These are phyloP conservation scores for Monopis laevigella DNA, from an alignment of 2,888 invertebrate species.

Conservation along the genomic window DNA sequence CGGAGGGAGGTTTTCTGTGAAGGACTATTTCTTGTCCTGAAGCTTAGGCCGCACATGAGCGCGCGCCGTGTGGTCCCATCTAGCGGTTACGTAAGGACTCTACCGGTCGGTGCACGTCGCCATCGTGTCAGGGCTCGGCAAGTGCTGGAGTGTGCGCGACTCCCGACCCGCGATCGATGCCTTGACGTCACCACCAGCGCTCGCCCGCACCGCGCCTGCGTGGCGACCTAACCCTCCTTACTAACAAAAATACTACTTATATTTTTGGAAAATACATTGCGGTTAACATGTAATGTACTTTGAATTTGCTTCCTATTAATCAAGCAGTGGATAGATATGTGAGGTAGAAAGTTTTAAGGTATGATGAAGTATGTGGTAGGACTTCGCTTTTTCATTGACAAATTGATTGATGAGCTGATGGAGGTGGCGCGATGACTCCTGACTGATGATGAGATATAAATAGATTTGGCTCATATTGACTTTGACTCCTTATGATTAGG, in stretches of 20 bases:
- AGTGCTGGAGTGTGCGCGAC: not conserved
- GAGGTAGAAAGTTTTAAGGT: too few species aligned
- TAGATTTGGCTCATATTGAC: too few species aligned
- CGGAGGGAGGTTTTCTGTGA: conserved; percentile 96
- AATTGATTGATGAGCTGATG: conserved; percentile 39
- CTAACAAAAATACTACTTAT: too few species aligned
- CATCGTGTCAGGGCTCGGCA: not conserved
- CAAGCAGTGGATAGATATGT: too few species aligned
- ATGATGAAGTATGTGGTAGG: conserved; percentile 26
- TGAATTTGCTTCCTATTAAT: too few species aligned
- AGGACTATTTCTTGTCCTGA: conserved; percentile 96
- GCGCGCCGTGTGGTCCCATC: too few species aligned
- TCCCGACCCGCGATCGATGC: conserved; percentile 35
- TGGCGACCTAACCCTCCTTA: conserved; percentile 24
- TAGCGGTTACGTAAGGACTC: conserved; percentile 40
- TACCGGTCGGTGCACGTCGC: not conserved
- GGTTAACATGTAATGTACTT: too few species aligned
- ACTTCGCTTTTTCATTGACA: conserved; percentile 41
- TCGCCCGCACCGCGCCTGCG: conserved; percentile 27
- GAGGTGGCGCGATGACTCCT: not conserved
- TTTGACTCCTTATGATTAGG: too few species aligned
- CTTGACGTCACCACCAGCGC: conserved; percentile 48
- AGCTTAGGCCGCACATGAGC: conserved; percentile 95
- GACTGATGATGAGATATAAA: too few species aligned
- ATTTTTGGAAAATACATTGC: too few species aligned